Conservation (phyloP, 2,113 vertebrate species). For the Bufo gargarizans region DNA sequence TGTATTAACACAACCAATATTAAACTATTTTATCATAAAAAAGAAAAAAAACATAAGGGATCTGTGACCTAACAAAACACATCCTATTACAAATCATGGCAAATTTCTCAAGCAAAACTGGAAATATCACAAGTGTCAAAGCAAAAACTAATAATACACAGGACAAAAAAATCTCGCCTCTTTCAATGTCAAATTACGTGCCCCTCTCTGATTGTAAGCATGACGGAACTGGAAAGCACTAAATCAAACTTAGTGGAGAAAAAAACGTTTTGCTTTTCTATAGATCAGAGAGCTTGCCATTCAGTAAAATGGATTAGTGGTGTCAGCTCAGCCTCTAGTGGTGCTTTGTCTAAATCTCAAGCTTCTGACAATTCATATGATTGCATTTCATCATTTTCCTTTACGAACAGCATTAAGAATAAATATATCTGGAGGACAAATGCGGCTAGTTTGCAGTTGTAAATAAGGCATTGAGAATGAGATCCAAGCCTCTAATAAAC, state of each 20-base stretch:
- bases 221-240: constrained; percentile 40
- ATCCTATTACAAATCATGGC: neutral
- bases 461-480: constrained; percentile 36
- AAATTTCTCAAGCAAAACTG: neutral
- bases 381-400: constrained; percentile 49
- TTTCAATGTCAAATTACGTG: constrained; percentile 51
- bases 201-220: constrained; percentile 40
- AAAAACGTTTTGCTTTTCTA: constrained; percentile 53
- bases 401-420: constrained; percentile 27
- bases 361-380: constrained; percentile 46
- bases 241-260: constrained; percentile 56
- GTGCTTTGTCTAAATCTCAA: constrained; percentile 57
- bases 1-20: neutral
- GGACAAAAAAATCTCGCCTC: constrained; percentile 14
- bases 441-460: constrained; percentile 22
- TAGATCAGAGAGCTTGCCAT: constrained; percentile 46
- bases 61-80: neutral
- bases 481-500: constrained; percentile 28
- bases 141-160: constrained; percentile 18
- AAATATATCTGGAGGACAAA: constrained; percentile 30
- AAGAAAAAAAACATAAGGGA: neutral
- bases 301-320: constrained; percentile 56
- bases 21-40: constrained; percentile 7
- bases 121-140: constrained; percentile 39
- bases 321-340: constrained; percentile 57